Evolutionary conservation across 2,888 invertebrate species (phyloP).

Genomic region (Callinectes sapidus): DNA sequence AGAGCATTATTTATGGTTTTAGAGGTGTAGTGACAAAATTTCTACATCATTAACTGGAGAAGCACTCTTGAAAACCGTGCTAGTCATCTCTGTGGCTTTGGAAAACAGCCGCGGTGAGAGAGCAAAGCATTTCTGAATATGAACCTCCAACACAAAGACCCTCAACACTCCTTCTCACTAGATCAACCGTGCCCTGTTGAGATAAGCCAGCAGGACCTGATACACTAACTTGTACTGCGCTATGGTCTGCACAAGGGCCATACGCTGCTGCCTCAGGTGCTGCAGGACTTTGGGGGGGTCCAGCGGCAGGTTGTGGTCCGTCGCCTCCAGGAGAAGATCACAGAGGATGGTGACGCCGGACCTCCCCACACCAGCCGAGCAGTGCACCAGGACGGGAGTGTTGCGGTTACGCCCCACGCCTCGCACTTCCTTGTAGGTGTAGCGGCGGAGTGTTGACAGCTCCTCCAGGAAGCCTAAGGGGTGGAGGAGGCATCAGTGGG

Average conservation of each 20-base stretch:
- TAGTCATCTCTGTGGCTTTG: too few species aligned
- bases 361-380: constrained; percentile 85
- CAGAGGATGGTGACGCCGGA: constrained; percentile 87
- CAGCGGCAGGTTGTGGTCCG: constrained; percentile 84
- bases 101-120: too few species aligned
- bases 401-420: constrained; percentile 73
- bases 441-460: constrained; percentile 87
- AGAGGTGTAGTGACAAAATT: too few species aligned
- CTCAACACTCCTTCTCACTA: constrained; percentile 76
- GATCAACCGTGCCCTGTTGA: constrained; percentile 91
- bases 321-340: constrained; percentile 84
- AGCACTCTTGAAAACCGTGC: too few species aligned
- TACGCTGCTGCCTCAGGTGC: constrained; percentile 89
- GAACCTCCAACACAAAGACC: too few species aligned
- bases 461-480: constrained; percentile 89
- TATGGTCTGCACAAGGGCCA: constrained; percentile 90
- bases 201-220: constrained; percentile 87
- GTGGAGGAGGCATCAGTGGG: constrained; percentile 76
- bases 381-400: constrained; percentile 85
- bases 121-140: too few species aligned
- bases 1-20: too few species aligned
- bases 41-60: too few species aligned
- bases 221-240: constrained; percentile 94
- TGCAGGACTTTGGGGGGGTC: constrained; percentile 80
- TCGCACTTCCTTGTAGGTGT: constrained; percentile 77